phyloP scores from a whole-genome alignment of 2,797 vertebrate species.

The Hemitrygon akajei region DNA sequence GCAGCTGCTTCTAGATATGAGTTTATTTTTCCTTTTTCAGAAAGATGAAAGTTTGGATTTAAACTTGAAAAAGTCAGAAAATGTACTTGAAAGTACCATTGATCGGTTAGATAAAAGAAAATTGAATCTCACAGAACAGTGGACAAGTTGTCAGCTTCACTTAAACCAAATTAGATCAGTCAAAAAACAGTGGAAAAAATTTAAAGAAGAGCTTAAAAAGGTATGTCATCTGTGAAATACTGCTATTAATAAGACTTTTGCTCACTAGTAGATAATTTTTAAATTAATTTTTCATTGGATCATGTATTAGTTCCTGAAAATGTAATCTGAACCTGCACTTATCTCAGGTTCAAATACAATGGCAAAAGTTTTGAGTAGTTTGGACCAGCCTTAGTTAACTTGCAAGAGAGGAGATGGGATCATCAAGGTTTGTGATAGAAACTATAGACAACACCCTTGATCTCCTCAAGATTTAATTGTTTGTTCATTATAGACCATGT shows the following conservation, averaged over 20 bases:
- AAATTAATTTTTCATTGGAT: neutral
- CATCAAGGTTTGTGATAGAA: neutral
- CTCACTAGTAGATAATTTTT: neutral
- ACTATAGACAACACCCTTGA: neutral
- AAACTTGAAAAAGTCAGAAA: constrained; percentile 53
- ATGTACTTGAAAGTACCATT: constrained; percentile 54
- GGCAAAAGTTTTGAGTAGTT: neutral
- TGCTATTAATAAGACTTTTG: neutral
- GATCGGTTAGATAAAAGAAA: constrained; percentile 57
- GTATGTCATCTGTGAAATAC: constrained; percentile 49
- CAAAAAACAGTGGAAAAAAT: constrained; percentile 60
- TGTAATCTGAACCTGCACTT: neutral
- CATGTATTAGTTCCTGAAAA: constrained; percentile 6
- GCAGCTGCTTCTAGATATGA: neutral
- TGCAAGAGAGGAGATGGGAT: neutral
- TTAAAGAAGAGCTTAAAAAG: constrained; percentile 68
- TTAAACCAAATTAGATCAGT: constrained; percentile 54
- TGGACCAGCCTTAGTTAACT: neutral
- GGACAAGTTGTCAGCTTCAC: constrained; percentile 57
- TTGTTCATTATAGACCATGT: too few relatives aligned
- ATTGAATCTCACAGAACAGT: constrained; percentile 60
- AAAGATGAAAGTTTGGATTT: constrained; percentile 54
- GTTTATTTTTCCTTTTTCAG: constrained; percentile 51
- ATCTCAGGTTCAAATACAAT: neutral
- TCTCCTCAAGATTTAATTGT: neutral